These are phyloP conservation scores for Pogoniulus pusillus DNA, from an alignment of 2,797 vertebrate genomes.

Conservation along the genomic window DNA sequence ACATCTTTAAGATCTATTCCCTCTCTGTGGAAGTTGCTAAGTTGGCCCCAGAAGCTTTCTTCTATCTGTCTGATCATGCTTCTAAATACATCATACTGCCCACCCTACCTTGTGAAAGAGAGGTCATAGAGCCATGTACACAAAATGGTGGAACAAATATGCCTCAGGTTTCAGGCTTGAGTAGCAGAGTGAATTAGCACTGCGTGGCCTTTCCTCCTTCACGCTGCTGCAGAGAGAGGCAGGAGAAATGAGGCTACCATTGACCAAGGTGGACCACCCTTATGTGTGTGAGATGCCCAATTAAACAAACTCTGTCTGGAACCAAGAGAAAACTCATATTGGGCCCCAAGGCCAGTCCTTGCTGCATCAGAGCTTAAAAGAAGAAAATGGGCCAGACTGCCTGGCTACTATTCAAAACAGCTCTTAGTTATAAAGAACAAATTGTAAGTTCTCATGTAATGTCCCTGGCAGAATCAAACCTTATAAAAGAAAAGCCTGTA, in stretches of 20 bases:
- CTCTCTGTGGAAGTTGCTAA: neutral
- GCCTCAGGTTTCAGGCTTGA: neutral
- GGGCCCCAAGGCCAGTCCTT: neutral
- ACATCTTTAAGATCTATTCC: neutral
- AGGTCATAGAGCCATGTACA: neutral
- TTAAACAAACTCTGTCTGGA: neutral
- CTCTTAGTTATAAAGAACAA: conserved; percentile 65
- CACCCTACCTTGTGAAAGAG: neutral
- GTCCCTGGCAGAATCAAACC: conserved; percentile 42
- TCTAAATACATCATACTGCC: neutral
- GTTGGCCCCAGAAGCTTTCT: neutral
- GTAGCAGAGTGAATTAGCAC: rapidly evolving
- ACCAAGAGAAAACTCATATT: neutral
- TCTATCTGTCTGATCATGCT: neutral
- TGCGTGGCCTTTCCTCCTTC: neutral
- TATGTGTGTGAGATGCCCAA: neutral
- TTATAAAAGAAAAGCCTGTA: conserved; percentile 59
- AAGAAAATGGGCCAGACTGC: conserved; percentile 37
- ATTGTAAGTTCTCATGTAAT: conserved; percentile 65
- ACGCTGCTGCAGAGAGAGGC: neutral
- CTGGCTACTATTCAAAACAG: conserved; percentile 29
- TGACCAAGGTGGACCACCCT: neutral
- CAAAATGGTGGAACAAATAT: neutral
- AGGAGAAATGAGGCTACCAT: neutral
- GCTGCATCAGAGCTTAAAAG: neutral